These are phyloP conservation scores for Myrmecobius fasciatus DNA, from an alignment of 2,113 vertebrate genomes.

Conservation along the genomic window DNA sequence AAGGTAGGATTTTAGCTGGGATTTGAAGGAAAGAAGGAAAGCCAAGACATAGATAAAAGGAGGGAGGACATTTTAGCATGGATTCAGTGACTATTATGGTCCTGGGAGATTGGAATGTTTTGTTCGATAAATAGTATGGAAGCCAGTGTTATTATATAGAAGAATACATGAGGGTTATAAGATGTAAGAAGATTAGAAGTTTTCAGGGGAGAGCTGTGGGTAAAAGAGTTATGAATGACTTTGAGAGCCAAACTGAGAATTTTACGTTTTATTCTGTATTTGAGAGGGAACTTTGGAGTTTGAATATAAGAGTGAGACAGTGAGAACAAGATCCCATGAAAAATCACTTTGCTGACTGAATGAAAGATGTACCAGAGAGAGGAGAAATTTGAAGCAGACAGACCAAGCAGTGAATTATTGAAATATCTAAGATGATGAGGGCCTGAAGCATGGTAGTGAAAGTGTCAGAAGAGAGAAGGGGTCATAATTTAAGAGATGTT, in stretches of 20 bases:
- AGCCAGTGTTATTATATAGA: not conserved
- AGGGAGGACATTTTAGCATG: not conserved
- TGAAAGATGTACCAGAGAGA: not conserved
- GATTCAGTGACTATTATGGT: not conserved
- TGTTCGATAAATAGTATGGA: not conserved
- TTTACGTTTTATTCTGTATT: not conserved
- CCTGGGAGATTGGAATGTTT: not conserved
- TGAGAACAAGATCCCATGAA: too few species aligned
- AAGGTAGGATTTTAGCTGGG: too few species aligned
- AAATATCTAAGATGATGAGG: not conserved
- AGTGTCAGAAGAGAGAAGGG: too few species aligned
- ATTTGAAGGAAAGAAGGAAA: not conserved
- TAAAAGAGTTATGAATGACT: not conserved
- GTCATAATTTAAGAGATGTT: not conserved
- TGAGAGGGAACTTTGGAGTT: too few species aligned
- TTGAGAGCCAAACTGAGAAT: not conserved
- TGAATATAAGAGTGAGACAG: too few species aligned
- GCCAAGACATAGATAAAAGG: not conserved
- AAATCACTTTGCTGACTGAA: not conserved
- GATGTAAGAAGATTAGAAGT: not conserved
- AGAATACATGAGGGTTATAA: not conserved
- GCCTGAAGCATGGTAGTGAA: too few species aligned
- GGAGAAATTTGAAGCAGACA: not conserved
- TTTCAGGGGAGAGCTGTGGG: not conserved
- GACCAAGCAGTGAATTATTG: not conserved